Evolutionary conservation across 92 coral and sea anemone genomes (phyloP), one percentile per base, ranked within the genome.

Genomic region (Muricea muricata): DNA sequence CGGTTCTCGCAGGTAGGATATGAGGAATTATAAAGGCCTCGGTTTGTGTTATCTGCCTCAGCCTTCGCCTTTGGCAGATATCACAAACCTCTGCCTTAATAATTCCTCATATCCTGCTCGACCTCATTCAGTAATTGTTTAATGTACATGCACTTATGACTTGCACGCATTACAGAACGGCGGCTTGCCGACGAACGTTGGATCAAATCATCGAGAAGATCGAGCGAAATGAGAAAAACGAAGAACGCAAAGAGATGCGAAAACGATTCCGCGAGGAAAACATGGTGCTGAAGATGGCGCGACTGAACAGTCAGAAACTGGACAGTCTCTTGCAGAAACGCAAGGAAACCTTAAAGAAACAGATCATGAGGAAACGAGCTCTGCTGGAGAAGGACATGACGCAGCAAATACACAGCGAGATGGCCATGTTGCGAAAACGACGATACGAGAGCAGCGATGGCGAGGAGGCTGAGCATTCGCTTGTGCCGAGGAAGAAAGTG

Each of bases 321-420:
- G 93, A 93, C 40, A 87, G 75, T 41, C 87, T 93, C 20, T 82
- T 97, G 33, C 93, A 93, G 56, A 97, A 97, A 84, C 86, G 99
- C 29, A 97, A 97, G 70, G 99, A 97, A 77, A 60, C 83, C 4
- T 84, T 97, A 0, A 93, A 93, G 84, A 93, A 92, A 63, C 98
- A 97, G 75, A 89, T 97, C 29, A 89, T 93, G 91, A 88, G 90
- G 40, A 93, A 93, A 81, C 97, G 99, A n/a, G 87, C 91, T 24
- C 91, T 79, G 10, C 86, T 97, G 6, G 99, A 97, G 65, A 97
- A 91, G 42, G 99, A 97, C 35, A 81, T 97, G 75, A 57, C 85
- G 6, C 67, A 91, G 47, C 93, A 95, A 69, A 85, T 95, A 18
- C 91, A 88, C 3, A 91, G 89, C 58, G 90, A 89, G 72, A n/a